Conservation (phyloP, 2,888 invertebrate genomes). For the Cephus nigrinus region DNA sequence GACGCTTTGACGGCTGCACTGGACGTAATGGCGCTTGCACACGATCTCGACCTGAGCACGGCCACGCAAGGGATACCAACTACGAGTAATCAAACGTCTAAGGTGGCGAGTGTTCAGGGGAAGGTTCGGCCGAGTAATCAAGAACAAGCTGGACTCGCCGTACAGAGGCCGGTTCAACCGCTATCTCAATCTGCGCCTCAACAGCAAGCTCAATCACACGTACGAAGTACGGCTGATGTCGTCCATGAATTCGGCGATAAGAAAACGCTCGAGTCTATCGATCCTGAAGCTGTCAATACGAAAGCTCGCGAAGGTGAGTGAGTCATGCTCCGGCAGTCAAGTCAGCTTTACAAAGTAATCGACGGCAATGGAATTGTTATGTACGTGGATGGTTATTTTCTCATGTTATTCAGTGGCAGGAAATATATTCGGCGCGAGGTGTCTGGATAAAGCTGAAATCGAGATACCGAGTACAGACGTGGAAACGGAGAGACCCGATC, state of each 20-base stretch:
- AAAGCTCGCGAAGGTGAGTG: constrained; percentile 6
- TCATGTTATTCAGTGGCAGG: not conserved
- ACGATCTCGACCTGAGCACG: constrained; percentile 73
- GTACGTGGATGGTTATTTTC: not conserved
- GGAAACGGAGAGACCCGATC: constrained; percentile 37
- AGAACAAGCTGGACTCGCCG: not conserved
- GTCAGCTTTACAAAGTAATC: constrained; percentile 29
- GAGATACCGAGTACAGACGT: not conserved
- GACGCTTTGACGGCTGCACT: constrained; percentile 80
- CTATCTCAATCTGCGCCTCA: not conserved
- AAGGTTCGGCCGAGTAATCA: constrained; percentile 24
- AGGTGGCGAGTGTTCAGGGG: constrained; percentile 12
- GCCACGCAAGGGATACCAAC: constrained; percentile 52
- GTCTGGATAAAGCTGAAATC: not conserved
- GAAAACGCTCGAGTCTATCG: constrained; percentile 24
- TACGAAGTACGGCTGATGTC: not conserved
- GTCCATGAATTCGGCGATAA: constrained; percentile 31
- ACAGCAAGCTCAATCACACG: not conserved
- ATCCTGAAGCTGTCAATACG: not conserved
- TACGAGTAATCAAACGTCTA: constrained; percentile 27
- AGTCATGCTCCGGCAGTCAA: not conserved
- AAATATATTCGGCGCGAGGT: not conserved
- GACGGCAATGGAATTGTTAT: not conserved
- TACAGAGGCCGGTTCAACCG: not conserved
- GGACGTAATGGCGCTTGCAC: constrained; percentile 86